phyloP scores from a whole-genome alignment of 2,888 invertebrate species.

The Monoplex corrugatus region DNA sequence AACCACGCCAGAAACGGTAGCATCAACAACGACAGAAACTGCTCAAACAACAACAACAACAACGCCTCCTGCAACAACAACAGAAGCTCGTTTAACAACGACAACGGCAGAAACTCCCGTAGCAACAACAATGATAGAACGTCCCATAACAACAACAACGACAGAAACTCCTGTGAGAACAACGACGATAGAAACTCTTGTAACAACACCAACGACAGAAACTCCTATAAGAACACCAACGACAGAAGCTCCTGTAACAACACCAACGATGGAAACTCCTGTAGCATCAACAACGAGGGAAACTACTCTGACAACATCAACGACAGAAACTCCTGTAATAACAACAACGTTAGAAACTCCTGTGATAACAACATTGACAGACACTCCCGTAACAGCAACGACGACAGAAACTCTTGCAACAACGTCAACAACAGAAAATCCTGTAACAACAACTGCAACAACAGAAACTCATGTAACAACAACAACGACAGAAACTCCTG shows the following conservation, averaged over 20 bases:
- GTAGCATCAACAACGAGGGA: not conserved
- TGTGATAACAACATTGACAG: not conserved
- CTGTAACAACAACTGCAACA: not conserved
- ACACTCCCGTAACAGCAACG: not conserved
- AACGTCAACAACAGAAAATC: not conserved
- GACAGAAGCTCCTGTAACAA: not conserved
- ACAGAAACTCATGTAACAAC: not conserved
- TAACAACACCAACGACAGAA: not conserved
- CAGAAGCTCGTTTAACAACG: not conserved
- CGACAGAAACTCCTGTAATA: not conserved
- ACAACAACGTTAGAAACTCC: not conserved
- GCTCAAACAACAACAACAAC: not conserved
- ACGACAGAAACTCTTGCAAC: not conserved
- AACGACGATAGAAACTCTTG: not conserved
- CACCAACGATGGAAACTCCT: constrained; percentile 41
- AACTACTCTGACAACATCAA: not conserved
- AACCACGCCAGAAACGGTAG: too few species aligned
- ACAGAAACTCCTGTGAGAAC: not conserved
- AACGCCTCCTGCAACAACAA: not conserved
- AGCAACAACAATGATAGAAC: not conserved
- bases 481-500: not conserved
- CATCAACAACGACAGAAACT: too few species aligned
- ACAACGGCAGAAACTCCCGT: not conserved
- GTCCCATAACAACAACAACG: not conserved
- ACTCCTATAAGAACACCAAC: constrained; percentile 3